These are phyloP conservation scores for Crambe crambe DNA, from an alignment of 37 sponge, comb jelly and placozoan genomes.

Conservation along the genomic window DNA sequence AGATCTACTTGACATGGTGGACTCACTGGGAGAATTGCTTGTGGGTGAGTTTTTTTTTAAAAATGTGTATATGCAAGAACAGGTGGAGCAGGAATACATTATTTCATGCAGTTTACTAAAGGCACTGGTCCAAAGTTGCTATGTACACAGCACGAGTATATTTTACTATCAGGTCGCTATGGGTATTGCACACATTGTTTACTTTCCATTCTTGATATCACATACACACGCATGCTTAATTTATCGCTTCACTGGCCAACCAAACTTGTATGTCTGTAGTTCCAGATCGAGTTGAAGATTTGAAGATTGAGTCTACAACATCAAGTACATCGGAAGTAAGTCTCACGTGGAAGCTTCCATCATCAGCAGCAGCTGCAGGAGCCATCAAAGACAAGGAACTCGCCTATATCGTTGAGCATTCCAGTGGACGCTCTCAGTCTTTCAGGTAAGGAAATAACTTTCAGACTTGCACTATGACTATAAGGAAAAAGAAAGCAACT, in stretches of 20 bases:
- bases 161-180: too few relatives aligned
- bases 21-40: constrained; percentile 2
- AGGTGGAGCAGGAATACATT: too few relatives aligned
- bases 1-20: not conserved
- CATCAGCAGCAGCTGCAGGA: not conserved
- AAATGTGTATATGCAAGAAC: too few relatives aligned
- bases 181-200: too few relatives aligned
- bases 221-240: not conserved
- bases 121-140: too few relatives aligned
- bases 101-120: too few relatives aligned
- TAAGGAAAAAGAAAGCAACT: not conserved
- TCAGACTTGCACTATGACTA: too few relatives aligned
- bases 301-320: constrained; percentile 12
- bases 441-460: not conserved
- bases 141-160: too few relatives aligned
- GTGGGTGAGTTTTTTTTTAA: not conserved
- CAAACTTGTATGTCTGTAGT: not conserved
- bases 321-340: constrained; percentile 18
- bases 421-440: not conserved
- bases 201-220: too few relatives aligned
- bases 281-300: constrained; percentile 6
- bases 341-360: constrained; percentile 25
- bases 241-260: not conserved
- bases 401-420: not conserved
- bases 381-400: not conserved